Base-by-base conservation (phyloP, 37 sponge, comb jelly and placozoan species). In the Diacarnus erythraeanus region DNA sequence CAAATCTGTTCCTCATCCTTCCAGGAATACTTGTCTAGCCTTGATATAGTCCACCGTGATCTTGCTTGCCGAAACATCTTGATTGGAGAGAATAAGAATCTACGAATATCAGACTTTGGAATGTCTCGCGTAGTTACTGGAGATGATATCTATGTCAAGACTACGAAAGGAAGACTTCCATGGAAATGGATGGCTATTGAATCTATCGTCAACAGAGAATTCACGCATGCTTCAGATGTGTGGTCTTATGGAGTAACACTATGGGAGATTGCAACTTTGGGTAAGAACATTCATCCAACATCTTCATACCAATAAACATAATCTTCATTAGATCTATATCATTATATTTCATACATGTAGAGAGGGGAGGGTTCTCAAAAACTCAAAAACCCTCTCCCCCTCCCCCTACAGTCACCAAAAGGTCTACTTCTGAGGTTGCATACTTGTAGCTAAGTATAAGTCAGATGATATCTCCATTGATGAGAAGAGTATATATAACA, bases 171-270 rank as follows among this genome's bases (percentile, higher is more conserved):
- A 5, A 71, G 84, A 18, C 60, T 88, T 41, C 93, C 93, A 23
- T 79, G 83, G 75, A 87, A 87, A 31, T 92, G 93, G 93, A 87
- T 92, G 93, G 88, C 93, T 35, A 84, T 92, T 35, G 93, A 92
- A 79, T 83, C 85, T 31, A 92, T 92, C 35, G 65, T 77, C 0
- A 79, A 87, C 59, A 42, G 88, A 72, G 93, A 86, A 74, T 92
- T 92, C 42, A 92, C 93, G 12, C 77, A 72, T 31, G 74, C 89
- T 37, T 87, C 88, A 23, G 93, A 92, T 74, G 89, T 87, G 77
- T 91, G 92, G 92, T 61, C 87, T 1, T 91, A 81, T 83, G 92
- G 92, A 25, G 92, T 91, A 26, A 67, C 77, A 3, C 75, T 91
- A 8, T 91, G 87, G 84, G 92, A 91, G 74, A 91, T 91, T 35